phyloP scores from a whole-genome alignment of 2,888 invertebrate species.

The Antitype chi region DNA sequence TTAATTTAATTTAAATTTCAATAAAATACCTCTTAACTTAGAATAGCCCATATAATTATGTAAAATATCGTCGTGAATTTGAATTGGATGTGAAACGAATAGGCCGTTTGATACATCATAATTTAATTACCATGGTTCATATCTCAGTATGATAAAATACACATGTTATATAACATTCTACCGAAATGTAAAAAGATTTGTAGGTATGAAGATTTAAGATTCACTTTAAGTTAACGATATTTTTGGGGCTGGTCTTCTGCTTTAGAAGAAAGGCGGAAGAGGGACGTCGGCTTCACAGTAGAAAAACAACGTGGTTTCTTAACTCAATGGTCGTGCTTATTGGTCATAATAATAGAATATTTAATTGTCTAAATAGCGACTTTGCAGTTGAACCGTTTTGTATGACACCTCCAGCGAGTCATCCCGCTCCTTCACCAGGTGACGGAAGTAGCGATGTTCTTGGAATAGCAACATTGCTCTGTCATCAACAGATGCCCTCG shows the following conservation, averaged over 20 bases:
- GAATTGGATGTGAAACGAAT: too few species aligned
- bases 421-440: slow-evolving; percentile 49
- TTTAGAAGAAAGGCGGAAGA: not conserved
- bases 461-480: slow-evolving; percentile 40
- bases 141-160: too few species aligned
- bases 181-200: not conserved
- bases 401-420: slow-evolving; percentile 65
- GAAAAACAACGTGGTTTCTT: not conserved
- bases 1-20: too few species aligned
- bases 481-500: slow-evolving; percentile 36
- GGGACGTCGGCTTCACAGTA: not conserved
- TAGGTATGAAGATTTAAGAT: not conserved
- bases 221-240: not conserved
- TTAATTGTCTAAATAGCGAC: slow-evolving; percentile 57
- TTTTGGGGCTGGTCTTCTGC: not conserved
- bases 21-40: too few species aligned
- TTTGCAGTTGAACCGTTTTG: slow-evolving; percentile 56
- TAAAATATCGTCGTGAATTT: too few species aligned
- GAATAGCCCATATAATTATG: too few species aligned
- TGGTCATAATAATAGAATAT: slow-evolving; percentile 44
- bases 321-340: slow-evolving; percentile 55
- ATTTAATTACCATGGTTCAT: too few species aligned
- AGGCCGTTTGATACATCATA: too few species aligned
- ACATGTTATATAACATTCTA: not conserved
- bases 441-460: slow-evolving; percentile 43